These are phyloP conservation scores for Camelus bactrianus DNA, from an alignment of 2,113 vertebrate genomes.

Conservation along the genomic window DNA sequence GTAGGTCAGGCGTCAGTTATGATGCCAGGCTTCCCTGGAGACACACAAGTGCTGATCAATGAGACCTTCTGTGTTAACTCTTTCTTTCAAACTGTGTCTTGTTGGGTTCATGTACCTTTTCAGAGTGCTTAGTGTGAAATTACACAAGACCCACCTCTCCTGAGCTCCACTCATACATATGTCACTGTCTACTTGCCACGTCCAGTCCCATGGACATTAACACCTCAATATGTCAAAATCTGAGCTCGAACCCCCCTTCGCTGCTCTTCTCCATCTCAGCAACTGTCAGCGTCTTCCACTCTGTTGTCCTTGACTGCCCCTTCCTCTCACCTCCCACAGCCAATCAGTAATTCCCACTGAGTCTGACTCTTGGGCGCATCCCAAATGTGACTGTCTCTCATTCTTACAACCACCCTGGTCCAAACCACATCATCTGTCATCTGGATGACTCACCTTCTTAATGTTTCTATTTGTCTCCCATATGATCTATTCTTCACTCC, in stretches of 20 bases:
- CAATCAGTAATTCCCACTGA: neutral
- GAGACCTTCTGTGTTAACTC: neutral
- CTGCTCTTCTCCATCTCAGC: neutral
- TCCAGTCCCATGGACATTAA: neutral
- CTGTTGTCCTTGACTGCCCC: neutral
- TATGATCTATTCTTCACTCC: neutral
- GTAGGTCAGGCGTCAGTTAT: neutral
- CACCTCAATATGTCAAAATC: neutral
- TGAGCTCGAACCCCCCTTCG: neutral
- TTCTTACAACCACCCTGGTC: neutral
- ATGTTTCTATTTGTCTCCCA: neutral
- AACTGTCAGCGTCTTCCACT: neutral
- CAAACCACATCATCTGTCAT: neutral
- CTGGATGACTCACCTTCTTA: neutral
- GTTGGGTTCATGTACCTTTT: neutral
- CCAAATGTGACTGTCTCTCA: neutral
- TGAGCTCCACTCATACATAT: neutral
- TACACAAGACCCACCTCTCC: neutral
- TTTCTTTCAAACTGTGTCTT: constrained; percentile 1
- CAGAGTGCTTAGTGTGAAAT: neutral
- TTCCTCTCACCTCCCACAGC: neutral
- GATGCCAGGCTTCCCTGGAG: neutral
- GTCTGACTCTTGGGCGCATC: neutral
- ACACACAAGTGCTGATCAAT: neutral
- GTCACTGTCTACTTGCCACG: neutral